These are phyloP conservation scores for Urocolius indicus DNA, from an alignment of 2,113 vertebrate genomes.

Conservation along the genomic window DNA sequence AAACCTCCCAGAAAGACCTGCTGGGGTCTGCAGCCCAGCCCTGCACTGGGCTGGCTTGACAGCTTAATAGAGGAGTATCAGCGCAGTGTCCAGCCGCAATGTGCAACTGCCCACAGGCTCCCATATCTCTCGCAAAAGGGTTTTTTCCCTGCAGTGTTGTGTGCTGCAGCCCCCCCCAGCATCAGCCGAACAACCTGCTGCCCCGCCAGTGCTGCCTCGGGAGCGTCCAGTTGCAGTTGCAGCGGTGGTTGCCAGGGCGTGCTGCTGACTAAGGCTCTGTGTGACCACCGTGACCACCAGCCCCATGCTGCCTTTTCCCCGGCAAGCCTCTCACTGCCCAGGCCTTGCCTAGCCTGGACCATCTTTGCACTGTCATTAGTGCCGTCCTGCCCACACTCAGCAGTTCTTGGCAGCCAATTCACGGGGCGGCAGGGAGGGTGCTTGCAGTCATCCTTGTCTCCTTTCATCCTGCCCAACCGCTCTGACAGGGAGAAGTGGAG, in stretches of 20 bases:
- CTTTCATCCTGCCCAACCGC: not conserved
- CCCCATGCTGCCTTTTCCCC: not conserved
- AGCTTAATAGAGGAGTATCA: not conserved
- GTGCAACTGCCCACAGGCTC: not conserved
- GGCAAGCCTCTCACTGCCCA: not conserved
- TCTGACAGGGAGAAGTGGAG: slow-evolving; percentile 90
- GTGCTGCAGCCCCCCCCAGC: not conserved
- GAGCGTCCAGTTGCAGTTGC: not conserved
- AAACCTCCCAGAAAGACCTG: not conserved
- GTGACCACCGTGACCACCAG: rapidly evolving
- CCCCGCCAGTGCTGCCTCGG: not conserved
- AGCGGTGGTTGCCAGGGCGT: not conserved
- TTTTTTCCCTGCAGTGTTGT: rapidly evolving
- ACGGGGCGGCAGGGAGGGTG: rapidly evolving
- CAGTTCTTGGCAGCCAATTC: not conserved
- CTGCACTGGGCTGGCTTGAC: not conserved
- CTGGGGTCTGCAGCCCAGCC: not conserved
- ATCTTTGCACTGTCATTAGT: rapidly evolving
- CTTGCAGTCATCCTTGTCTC: not conserved
- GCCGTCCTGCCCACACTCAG: not conserved
- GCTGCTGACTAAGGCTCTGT: not conserved
- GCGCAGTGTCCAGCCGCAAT: not conserved
- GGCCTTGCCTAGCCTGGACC: not conserved
- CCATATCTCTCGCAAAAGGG: rapidly evolving
- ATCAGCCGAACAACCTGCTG: not conserved